Conservation (phyloP, 2,797 vertebrate genomes). For the Luscinia megarhynchos region DNA sequence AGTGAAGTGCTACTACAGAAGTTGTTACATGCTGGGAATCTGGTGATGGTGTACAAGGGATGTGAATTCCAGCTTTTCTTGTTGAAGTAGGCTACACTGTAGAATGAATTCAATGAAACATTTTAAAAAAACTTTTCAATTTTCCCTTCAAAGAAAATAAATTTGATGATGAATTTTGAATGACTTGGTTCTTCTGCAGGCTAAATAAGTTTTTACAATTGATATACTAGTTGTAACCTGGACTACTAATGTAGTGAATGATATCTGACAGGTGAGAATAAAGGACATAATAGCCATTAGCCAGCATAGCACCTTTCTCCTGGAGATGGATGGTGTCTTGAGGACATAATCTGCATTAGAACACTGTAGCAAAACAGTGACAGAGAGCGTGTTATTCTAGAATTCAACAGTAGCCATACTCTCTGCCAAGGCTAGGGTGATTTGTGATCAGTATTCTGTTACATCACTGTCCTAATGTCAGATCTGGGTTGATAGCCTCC, state of each 20-base stretch:
- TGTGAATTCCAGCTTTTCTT: neutral
- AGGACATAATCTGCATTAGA: neutral
- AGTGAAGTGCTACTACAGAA: neutral
- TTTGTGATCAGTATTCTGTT: neutral
- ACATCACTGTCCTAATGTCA: neutral
- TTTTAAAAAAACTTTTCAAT: neutral
- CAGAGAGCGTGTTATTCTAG: neutral
- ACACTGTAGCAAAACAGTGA: neutral
- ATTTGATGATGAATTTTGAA: neutral
- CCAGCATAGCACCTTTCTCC: neutral
- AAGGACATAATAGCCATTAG: neutral
- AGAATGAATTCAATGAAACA: neutral
- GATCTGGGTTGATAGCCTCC: neutral
- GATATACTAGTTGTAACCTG: neutral
- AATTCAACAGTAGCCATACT: neutral
- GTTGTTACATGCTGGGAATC: accelerated
- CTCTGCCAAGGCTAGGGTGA: neutral
- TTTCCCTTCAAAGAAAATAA: neutral
- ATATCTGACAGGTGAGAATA: neutral
- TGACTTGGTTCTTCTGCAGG: neutral
- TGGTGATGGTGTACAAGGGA: neutral
- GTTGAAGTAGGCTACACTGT: neutral
- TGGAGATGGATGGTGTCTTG: neutral
- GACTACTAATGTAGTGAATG: neutral
- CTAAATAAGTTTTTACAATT: neutral